Percentiles rank a stretch among this genome's conserved stretches.
Evolutionary conservation across 1,140 invertebrate genomes (phyloP).

Genomic region (Eupeodes corollae): DNA sequence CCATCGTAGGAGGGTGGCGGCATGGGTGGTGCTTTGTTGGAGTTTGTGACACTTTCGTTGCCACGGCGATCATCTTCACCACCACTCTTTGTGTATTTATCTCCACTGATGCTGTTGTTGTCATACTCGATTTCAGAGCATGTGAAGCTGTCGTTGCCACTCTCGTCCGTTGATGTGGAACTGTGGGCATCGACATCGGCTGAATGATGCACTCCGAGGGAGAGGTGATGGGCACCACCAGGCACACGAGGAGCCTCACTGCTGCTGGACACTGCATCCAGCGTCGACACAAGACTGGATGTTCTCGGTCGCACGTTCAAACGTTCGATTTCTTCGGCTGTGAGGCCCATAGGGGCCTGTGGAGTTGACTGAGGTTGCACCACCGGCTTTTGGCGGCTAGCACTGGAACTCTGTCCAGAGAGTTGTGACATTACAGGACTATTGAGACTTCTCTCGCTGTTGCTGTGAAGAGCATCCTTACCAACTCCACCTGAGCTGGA

Average conservation of each 20-base stretch:
- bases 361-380: constrained; percentile 48
- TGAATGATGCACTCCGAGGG: constrained; percentile 51
- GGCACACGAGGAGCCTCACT: constrained; percentile 66
- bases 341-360: constrained; percentile 64
- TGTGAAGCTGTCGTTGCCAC: constrained; percentile 93
- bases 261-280: constrained; percentile 86
- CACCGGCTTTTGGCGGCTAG: constrained; percentile 49
- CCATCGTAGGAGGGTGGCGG: constrained; percentile 73
- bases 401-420: constrained; percentile 68
- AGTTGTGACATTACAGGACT: constrained; percentile 83
- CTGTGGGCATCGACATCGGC: constrained; percentile 61
- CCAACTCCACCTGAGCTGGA: constrained; percentile 72
- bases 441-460: constrained; percentile 79
- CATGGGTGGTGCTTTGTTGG: constrained; percentile 46
- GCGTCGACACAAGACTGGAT: constrained; percentile 79
- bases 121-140: constrained; percentile 97
- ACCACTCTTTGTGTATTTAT: constrained; percentile 67
- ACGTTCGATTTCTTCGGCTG: constrained; percentile 84
- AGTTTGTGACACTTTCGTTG: constrained; percentile 41
- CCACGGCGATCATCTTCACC: constrained; percentile 49
- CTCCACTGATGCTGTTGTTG: constrained; percentile 67
- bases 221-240: constrained; percentile 49
- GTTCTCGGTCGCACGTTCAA: constrained; percentile 75
- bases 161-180: constrained; percentile 85
- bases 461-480: constrained; percentile 71